These are phyloP conservation scores for Operophtera brumata DNA, from an alignment of 2,888 invertebrate species.

Conservation along the genomic window DNA sequence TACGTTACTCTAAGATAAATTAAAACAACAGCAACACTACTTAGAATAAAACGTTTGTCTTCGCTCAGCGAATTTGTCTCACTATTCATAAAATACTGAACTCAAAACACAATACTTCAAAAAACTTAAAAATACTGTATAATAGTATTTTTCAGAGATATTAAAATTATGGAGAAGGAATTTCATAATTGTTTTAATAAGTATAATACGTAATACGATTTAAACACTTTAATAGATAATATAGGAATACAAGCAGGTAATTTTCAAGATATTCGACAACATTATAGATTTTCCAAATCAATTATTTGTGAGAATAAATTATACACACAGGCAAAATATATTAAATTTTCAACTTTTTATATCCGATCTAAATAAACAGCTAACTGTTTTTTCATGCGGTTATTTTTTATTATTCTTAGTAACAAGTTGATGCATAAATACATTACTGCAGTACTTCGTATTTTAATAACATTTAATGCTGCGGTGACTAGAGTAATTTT, in stretches of 20 bases:
- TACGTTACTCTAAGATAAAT: conserved; percentile 45
- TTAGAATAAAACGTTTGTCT: conserved; percentile 50
- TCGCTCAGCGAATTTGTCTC: conserved; percentile 71
- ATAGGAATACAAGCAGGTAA: background rate
- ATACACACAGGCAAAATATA: background rate
- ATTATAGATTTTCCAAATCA: background rate
- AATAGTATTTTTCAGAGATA: conserved; percentile 11
- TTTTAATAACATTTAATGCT: conserved; percentile 46
- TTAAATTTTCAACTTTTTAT: conserved; percentile 27
- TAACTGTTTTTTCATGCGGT: conserved; percentile 44
- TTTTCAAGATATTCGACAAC: background rate
- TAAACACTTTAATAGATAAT: background rate
- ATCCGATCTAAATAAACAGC: conserved; percentile 24
- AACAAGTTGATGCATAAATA: conserved; percentile 32
- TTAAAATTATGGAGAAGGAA: background rate
- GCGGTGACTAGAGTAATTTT: conserved; percentile 69
- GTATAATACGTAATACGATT: background rate
- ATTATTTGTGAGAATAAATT: background rate
- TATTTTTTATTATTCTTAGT: conserved; percentile 35
- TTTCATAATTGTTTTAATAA: background rate
- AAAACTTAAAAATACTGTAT: conserved; percentile 27
- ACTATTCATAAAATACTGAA: conserved; percentile 63
- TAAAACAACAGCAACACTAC: conserved; percentile 49
- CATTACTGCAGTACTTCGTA: conserved; percentile 17
- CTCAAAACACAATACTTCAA: conserved; percentile 46